Percentiles rank a stretch among this genome's conserved stretches.
These are phyloP conservation scores for Labrus mixtus DNA, from an alignment of 2,113 vertebrate genomes.

Conservation along the genomic window DNA sequence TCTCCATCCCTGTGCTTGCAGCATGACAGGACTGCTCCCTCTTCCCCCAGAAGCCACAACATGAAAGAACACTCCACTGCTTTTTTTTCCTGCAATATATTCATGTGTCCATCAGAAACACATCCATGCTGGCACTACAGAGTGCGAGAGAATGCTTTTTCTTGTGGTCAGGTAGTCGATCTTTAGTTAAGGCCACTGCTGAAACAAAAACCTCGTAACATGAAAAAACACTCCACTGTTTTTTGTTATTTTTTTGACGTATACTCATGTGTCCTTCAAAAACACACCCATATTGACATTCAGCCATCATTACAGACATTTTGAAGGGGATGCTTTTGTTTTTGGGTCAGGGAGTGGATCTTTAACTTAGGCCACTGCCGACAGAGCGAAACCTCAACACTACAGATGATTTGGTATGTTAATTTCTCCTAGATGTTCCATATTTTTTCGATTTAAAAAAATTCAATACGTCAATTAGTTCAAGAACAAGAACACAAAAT, in stretches of 20 bases:
- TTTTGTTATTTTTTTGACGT: conserved; percentile 55
- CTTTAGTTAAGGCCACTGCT: not conserved
- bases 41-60: conserved; percentile 66
- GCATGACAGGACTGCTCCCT: conserved; percentile 60
- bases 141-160: not conserved
- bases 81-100: conserved; percentile 59
- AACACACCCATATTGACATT: conserved; percentile 65
- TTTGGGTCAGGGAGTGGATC: conserved; percentile 59
- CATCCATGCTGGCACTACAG: conserved; percentile 51
- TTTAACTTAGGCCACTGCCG: conserved; percentile 64
- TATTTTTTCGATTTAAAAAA: conserved; percentile 92
- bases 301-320: conserved; percentile 48
- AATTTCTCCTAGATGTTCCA: conserved; percentile 91
- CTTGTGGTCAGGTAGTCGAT: not conserved
- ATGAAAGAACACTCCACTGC: conserved; percentile 77
- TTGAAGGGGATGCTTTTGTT: conserved; percentile 46
- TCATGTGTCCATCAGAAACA: conserved; percentile 70
- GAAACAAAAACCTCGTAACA: conserved; percentile 27
- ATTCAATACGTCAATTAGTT: conserved; percentile 84
- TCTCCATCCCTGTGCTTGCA: conserved; percentile 57
- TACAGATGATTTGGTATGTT: conserved; percentile 90
- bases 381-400: conserved; percentile 81
- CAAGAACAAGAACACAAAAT: conserved; percentile 75
- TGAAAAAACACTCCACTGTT: conserved; percentile 76
- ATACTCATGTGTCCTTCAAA: conserved; percentile 69